Base-by-base conservation (phyloP, 1,140 invertebrate species). In the Limonius californicus region DNA sequence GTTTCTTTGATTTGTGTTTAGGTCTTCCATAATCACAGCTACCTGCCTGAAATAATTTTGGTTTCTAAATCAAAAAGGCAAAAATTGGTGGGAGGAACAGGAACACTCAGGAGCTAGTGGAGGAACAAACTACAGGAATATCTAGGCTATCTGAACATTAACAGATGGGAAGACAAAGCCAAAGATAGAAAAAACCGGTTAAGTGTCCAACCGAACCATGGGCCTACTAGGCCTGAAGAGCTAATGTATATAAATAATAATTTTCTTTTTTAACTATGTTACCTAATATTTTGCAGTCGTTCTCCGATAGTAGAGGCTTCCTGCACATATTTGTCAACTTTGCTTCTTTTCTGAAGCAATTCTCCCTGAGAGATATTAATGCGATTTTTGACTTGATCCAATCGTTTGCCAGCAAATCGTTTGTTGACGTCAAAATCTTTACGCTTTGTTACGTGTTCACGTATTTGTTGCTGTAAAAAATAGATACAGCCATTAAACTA, bases 381-480 rank as follows among this genome's bases (percentile, higher is more conserved):
- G 53, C 64, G 64, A 18, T 59, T 54, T 61, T 67, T 59, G 16
- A 39, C 61, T 56, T 73, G 67, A 21, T 63, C 47, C n/a, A 66
- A 50, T 56, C 63, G 63, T 35, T 67, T 59, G 54, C 68, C 61
- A 54, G 70, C 67, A 57, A 69, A 70, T 35, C 69, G 59, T 12
- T 62, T 59, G 43, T 63, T 64, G 0, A 66, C 68, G 1, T 65
- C 56, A 30, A 70, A 45, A 64, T 67, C 68, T 12, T 75, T 70
- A 35, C 72, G 74, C 45, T 76, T 63, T 2, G 70, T 68, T 39
- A 68, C 61, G 0, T 74, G 23, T 15, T 75, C 64, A 42, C 57
- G 66, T 59, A 81, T 76, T 67, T 76, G 63, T 20, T 77, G 72
- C 76, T 39, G 11, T 39, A 39, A 39, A 27, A 64, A 64, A n/a